These are phyloP conservation scores for Strigops habroptila DNA, from an alignment of 2,113 vertebrate genomes.

Conservation along the genomic window DNA sequence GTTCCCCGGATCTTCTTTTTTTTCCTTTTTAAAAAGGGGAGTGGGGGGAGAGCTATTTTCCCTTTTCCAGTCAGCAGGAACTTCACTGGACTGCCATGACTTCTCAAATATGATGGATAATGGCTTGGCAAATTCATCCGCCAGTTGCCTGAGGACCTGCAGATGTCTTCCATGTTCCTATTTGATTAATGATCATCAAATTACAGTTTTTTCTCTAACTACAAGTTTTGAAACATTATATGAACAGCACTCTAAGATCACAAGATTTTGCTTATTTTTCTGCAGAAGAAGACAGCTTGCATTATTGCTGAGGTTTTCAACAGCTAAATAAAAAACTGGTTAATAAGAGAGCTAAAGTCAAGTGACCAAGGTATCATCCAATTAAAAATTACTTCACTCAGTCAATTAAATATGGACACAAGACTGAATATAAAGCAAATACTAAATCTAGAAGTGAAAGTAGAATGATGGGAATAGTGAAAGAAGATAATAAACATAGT, in stretches of 20 bases:
- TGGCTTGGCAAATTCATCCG: background rate
- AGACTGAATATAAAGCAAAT: slow-evolving; percentile 1
- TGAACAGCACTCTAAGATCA: background rate
- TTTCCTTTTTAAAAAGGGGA: background rate
- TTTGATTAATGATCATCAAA: background rate
- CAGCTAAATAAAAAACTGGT: background rate
- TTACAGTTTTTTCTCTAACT: background rate
- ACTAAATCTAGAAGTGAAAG: background rate
- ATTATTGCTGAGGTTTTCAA: background rate
- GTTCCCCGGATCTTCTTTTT: background rate
- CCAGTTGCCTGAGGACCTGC: background rate
- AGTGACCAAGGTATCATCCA: background rate
- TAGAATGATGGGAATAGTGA: background rate
- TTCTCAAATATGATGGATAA: background rate
- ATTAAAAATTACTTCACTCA: background rate
- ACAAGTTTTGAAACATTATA: background rate
- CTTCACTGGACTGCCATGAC: background rate
- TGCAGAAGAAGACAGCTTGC: background rate
- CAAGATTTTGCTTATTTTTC: background rate
- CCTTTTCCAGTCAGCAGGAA: background rate
- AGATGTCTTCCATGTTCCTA: background rate
- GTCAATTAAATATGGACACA: background rate
- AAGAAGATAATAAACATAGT: background rate
- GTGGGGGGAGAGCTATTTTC: background rate
- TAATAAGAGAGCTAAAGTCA: background rate